These are phyloP conservation scores for Orchesellides sinensis DNA, from an alignment of 2,888 invertebrate genomes.

Conservation along the genomic window DNA sequence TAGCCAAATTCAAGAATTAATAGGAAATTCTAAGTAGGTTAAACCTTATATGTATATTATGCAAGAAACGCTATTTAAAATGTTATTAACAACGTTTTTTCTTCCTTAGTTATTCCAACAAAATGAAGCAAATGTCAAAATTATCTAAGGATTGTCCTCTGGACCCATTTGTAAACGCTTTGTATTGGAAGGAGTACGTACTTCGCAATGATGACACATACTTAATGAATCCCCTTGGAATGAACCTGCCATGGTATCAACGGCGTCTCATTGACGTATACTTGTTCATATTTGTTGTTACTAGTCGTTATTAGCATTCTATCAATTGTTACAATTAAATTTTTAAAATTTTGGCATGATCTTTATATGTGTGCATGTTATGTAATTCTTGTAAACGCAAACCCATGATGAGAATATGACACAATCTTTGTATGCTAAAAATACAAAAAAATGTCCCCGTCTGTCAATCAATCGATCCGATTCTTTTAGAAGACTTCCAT, in stretches of 20 bases:
- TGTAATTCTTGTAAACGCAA: too few species aligned
- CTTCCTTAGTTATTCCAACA: neutral
- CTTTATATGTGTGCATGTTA: too few species aligned
- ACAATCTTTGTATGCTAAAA: too few species aligned
- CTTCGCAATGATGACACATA: slow-evolving; percentile 45
- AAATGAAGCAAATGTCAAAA: slow-evolving; percentile 40
- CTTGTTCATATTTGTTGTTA: neutral
- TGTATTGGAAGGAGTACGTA: slow-evolving; percentile 63
- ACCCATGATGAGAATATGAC: too few species aligned
- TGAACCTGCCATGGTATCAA: slow-evolving; percentile 45
- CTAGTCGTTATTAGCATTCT: too few species aligned
- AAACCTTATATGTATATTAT: neutral
- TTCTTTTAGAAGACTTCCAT: too few species aligned
- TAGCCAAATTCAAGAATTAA: slow-evolving; percentile 17
- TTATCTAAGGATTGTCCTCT: slow-evolving; percentile 63
- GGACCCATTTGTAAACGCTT: slow-evolving; percentile 48
- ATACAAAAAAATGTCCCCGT: too few species aligned
- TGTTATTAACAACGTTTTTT: neutral
- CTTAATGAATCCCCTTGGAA: slow-evolving; percentile 39
- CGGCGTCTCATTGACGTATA: slow-evolving; percentile 54
- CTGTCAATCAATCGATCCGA: neutral
- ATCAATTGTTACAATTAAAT: too few species aligned
- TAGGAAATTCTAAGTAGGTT: slow-evolving; percentile 39
- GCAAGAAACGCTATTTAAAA: neutral
- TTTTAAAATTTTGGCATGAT: too few species aligned